Base-by-base conservation (phyloP, 2,113 vertebrate species). In the Talpa occidentalis region DNA sequence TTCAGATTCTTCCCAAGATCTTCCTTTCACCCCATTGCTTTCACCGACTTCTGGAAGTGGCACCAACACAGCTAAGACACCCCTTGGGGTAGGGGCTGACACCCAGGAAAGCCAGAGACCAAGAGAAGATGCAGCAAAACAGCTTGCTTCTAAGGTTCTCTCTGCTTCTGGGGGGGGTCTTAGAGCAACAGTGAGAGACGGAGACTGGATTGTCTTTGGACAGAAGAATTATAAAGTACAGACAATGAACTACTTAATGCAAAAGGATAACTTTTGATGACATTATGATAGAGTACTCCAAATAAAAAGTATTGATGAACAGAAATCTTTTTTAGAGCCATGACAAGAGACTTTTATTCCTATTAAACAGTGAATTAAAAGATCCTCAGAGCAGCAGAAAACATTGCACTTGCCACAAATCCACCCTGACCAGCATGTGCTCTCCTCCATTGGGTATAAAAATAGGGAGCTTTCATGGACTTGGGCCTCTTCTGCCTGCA, bases 111-210 rank as follows among this genome's bases (percentile, higher is more conserved):
- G 97, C 96, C 99, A 98, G 86, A 98, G 96, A 21, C 97, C 97
- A 0, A 91, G 97, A 69, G 99, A 99, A 54, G 99, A 99, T 90
- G 98, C 99, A 1, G 99, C 99, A 92, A 99, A 98, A 95, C 98
- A 97, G 32, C 99, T 99, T 6, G 99, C 99, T 35, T 98, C 99
- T 7, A 99, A 99, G 99, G 99, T 99, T 98, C 95, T 7, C 14
- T 17, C 37, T 60, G 21, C 40, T 32, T 11, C 47, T 28, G 0
- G 0, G 16, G 16, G 66, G 70, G 49, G 24, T 12, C 76, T 72
- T 74, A 44, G 37, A 72, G 67, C 24, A 30, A 21, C 17, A n/a
- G 6, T 42, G 30, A 73, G 52, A 77, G 16, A 59, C 16, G 26
- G 62, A 76, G 73, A 67, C 21, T 60, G 6, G 72, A 32, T 72